A percentile compares a stretch with the other conserved stretches of the same genome.
Evolutionary conservation across 2,797 vertebrate genomes (phyloP).

Genomic region (Peromyscus nudipes): DNA sequence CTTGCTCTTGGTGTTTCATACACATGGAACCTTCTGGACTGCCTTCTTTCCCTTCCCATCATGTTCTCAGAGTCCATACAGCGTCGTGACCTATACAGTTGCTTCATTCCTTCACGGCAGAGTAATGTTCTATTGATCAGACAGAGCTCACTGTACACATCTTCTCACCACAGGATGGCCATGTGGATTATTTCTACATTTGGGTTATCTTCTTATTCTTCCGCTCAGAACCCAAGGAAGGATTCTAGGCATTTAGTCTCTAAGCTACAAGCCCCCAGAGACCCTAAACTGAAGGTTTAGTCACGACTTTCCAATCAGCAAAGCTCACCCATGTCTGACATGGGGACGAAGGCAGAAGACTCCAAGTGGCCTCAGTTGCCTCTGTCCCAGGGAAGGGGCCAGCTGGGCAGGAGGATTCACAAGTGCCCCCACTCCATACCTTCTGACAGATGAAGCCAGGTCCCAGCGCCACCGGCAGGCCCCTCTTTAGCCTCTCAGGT

Average conservation of each 20-base stretch:
- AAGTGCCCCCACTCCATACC: not conserved
- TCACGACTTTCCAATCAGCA: not conserved
- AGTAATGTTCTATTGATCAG: not conserved
- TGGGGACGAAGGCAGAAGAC: not conserved
- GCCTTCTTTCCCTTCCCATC: not conserved
- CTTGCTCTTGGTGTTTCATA: not conserved
- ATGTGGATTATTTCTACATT: not conserved
- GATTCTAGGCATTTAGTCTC: not conserved
- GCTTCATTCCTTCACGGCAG: not conserved
- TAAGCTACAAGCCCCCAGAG: not conserved
- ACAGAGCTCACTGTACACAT: not conserved
- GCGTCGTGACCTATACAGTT: accelerated
- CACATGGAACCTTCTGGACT: not conserved
- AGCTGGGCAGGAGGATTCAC: not conserved
- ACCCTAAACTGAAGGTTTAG: not conserved
- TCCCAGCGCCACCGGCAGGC: not conserved
- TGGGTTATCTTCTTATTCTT: not conserved
- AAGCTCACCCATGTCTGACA: not conserved
- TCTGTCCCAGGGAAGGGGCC: not conserved
- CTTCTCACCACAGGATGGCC: not conserved
- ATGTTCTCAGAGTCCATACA: not conserved
- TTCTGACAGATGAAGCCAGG: not conserved
- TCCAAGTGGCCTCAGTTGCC: not conserved
- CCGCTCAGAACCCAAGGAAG: not conserved
- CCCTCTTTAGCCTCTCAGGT: not conserved